phyloP scores from a whole-genome alignment of 2,113 vertebrate species.

The Passerina amoena region DNA sequence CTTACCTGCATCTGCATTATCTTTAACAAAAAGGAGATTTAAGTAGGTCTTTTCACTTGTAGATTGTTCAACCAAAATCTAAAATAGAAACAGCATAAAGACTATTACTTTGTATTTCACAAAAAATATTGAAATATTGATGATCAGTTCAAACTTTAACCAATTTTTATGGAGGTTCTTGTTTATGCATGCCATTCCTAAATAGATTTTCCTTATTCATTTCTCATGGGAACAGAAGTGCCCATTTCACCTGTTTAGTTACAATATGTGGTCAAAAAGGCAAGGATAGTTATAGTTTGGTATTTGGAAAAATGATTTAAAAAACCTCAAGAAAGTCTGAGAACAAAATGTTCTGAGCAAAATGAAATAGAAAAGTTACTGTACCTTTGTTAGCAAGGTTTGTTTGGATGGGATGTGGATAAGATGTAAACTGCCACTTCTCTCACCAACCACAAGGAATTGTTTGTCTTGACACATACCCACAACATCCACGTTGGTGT shows the following conservation, averaged over 20 bases:
- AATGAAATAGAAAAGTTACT: neutral
- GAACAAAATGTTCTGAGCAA: neutral
- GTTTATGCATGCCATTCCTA: neutral
- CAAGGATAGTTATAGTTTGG: neutral
- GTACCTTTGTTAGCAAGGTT: conserved; percentile 88
- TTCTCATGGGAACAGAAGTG: neutral
- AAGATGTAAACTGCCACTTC: conserved; percentile 90
- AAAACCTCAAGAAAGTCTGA: neutral
- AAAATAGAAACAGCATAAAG: conserved; percentile 1
- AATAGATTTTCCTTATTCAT: neutral
- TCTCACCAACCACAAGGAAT: conserved; percentile 92
- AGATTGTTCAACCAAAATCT: conserved; percentile 80
- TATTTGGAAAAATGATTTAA: neutral
- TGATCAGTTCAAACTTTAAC: neutral
- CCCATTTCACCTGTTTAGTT: neutral
- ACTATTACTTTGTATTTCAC: neutral
- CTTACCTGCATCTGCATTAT: conserved; percentile 77
- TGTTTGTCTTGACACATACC: conserved; percentile 84
- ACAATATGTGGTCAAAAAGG: neutral
- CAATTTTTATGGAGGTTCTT: neutral
- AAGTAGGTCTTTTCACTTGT: conserved; percentile 77
- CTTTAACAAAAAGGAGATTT: conserved; percentile 82
- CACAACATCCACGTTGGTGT: conserved; percentile 86
- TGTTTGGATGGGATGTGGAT: conserved; percentile 87
- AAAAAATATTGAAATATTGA: neutral